Evolutionary conservation across 2,797 vertebrate genomes (phyloP), one percentile per base, ranked within the genome.

Genomic region (Borostomias antarcticus): DNA sequence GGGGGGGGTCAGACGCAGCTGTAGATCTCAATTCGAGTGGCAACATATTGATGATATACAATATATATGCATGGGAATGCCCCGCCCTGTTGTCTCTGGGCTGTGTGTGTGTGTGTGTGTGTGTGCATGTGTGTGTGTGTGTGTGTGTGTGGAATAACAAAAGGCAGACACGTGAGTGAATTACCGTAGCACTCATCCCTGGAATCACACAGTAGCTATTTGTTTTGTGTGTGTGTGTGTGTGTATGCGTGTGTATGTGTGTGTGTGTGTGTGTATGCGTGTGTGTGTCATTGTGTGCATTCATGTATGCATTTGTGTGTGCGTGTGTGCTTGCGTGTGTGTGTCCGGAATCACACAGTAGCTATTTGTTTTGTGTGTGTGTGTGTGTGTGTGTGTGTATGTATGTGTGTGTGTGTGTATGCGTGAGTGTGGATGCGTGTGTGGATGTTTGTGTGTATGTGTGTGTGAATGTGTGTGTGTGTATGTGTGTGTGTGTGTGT

Each of bases 41-140:
- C 69, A 82, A 81, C 51, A 70, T 74, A 81, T 72, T 85, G 78
- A n/a, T n/a, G n/a, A 79, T 82, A 81, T 64, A 69, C 68, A 66
- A 81, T 63, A 58, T 35, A 45, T 40, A 69, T 48, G 47, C 2
- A 21, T 19, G 19, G 25, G 66, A 81, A 73, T 59, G 64, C 66
- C 26, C 43, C 68, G 7, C 28, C 9, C 62, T 51, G 71, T 72
- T 67, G 32, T 5, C 21, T 9, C 62, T 64, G 10, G 43, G 23
- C 66, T 30, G 61, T 43, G 71, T 54, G 64, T 78, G 73, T 43
- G 40, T 43, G 37, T 40, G 37, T 43, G 40, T 43, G 37, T 40
- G 11, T 15, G 15, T 40, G 10, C 15, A 40, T n/a, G n/a, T n/a
- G n/a, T n/a, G n/a, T n/a, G n/a, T n/a, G n/a, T n/a, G n/a, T n/a